Conservation (phyloP, 2,797 vertebrate genomes). For the Limosa lapponica region DNA sequence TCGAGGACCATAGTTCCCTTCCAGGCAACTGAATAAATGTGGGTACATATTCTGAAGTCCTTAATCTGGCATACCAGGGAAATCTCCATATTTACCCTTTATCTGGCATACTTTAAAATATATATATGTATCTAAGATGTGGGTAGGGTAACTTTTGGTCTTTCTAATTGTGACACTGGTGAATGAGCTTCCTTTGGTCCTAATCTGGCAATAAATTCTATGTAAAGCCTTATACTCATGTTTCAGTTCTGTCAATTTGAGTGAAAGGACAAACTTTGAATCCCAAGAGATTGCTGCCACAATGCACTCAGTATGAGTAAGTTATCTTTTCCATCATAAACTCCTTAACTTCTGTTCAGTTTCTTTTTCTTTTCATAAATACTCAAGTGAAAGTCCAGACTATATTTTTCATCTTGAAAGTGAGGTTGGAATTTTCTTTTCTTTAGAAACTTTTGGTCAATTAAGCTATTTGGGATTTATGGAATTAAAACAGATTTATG, state of each 20-base stretch:
- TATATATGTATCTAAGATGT: background rate
- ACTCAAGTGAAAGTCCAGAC: background rate
- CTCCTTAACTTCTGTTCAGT: background rate
- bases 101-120: background rate
- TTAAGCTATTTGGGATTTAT: background rate
- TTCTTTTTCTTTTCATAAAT: background rate
- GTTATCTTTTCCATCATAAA: background rate
- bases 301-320: background rate
- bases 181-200: background rate
- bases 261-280: background rate
- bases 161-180: background rate
- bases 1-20: accelerated
- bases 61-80: background rate
- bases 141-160: background rate
- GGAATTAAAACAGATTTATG: background rate
- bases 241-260: background rate
- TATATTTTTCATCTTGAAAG: background rate
- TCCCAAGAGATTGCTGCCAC: background rate
- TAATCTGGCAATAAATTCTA: background rate
- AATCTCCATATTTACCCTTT: background rate
- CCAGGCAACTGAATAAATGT: background rate
- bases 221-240: background rate
- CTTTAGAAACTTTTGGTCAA: background rate
- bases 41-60: background rate
- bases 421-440: background rate